Evolutionary conservation across 2,797 vertebrate genomes (phyloP), one percentile per base, ranked within the genome.

Genomic region (Myiothlypis chrysogaster): DNA sequence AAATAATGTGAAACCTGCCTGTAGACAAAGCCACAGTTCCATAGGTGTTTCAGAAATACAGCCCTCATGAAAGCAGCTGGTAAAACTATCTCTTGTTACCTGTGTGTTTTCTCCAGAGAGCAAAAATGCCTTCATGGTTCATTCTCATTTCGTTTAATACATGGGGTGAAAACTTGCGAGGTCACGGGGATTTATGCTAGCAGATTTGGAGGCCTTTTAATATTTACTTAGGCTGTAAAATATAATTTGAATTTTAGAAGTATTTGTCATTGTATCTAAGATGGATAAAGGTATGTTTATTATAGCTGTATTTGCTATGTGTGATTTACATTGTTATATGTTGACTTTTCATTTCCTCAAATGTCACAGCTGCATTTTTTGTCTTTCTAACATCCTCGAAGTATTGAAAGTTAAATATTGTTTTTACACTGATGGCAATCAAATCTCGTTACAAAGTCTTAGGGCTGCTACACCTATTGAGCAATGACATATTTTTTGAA

Each of bases 271-370:
- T 95, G 91, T 95, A 93, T 96, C 93, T 93, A 71, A 92, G 92
- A 83, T 92, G 95, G 94, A 97, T 96, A 95, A 96, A 95, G 87
- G 96, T 97, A 95, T 95, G 90, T 96, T 97, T 96, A 97, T 96
- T 94, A 96, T 94, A 95, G 92, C 87, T 79, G 91, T 94, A 94
- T 96, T 97, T 95, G 95, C 91, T 95, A 87, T 94, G 82, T 95
- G 89, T 95, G 94, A 97, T 96, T 96, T 97, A 96, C 92, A 96
- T 95, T 95, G 92, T 94, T 97, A 95, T 95, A 95, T 93, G 89
- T 95, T 95, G 95, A 95, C 95, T 95, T 97, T 96, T 95, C 89
- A 95, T 96, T 95, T 95, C 76, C 87, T 95, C 87, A 95, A 95
- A 95, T 97, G 94, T 96, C 96, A 95, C 82, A 85, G 89, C 90